Evolutionary conservation across 1,140 invertebrate genomes (phyloP).

Genomic region (Branchinecta lindahli): DNA sequence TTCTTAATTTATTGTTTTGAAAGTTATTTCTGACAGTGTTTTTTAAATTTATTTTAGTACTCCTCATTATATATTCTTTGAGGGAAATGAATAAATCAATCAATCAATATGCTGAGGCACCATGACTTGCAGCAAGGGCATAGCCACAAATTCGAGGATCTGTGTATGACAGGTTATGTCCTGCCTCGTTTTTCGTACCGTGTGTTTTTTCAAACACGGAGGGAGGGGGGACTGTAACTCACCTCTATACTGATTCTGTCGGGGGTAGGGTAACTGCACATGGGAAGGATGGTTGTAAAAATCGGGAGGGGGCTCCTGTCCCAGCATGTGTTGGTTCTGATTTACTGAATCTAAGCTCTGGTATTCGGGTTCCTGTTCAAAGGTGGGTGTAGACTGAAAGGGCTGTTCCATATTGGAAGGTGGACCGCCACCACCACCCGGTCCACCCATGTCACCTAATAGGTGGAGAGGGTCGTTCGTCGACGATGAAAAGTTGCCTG

Average conservation of each 20-base stretch:
- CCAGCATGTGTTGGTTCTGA: constrained; percentile 33
- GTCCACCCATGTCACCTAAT: constrained; percentile 26
- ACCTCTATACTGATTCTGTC: constrained; percentile 5
- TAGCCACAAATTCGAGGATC: no score
- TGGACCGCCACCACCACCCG: constrained; percentile 28
- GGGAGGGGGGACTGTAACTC: not conserved
- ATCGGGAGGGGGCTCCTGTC: constrained; percentile 33
- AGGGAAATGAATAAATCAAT: no score
- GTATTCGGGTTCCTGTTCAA: constrained; percentile 50
- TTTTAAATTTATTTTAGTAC: no score
- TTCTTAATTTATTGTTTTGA: no score
- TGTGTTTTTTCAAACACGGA: not conserved
- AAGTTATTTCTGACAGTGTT: no score
- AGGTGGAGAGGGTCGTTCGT: not conserved
- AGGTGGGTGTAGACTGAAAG: constrained; percentile 34
- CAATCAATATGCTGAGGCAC: no score
- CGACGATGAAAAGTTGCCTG: not conserved
- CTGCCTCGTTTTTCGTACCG: no score
- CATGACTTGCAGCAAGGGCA: no score
- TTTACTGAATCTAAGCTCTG: constrained; percentile 44
- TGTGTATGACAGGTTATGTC: no score
- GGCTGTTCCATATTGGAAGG: constrained; percentile 11
- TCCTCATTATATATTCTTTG: no score
- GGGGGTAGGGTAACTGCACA: constrained; percentile 24
- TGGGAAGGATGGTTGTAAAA: constrained; percentile 35